A percentile compares a stretch with the other conserved stretches of the same genome.
These are phyloP conservation scores for Lasioglossum leucozonium DNA, from an alignment of 2,888 invertebrate genomes.

Conservation along the genomic window DNA sequence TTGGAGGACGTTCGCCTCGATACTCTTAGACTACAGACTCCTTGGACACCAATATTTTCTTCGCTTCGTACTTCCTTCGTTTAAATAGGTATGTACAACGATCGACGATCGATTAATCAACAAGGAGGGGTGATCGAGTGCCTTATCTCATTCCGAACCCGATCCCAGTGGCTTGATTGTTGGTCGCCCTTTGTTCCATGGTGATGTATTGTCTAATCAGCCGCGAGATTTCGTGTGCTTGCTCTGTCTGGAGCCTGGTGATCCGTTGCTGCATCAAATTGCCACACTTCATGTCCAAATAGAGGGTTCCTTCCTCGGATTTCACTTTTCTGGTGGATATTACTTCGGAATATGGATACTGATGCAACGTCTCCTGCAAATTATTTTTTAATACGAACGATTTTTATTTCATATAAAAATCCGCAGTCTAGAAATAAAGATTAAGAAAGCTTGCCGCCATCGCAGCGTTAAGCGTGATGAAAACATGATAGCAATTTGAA, in stretches of 20 bases:
- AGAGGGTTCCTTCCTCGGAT: constrained; percentile 95
- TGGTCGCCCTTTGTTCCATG: constrained; percentile 89
- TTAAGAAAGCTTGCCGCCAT: not conserved
- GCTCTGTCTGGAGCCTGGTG: constrained; percentile 97
- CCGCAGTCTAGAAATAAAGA: not conserved
- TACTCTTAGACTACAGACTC: constrained; percentile 1
- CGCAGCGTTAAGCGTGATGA: not conserved
- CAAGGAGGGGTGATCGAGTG: not conserved
- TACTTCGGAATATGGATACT: constrained; percentile 97
- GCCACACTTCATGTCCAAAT: constrained; percentile 98
- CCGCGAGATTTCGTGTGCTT: constrained; percentile 98
- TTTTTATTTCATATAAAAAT: not conserved
- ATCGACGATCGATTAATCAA: constrained; percentile 24
- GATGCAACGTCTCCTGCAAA: constrained; percentile 92
- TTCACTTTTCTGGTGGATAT: constrained; percentile 97
- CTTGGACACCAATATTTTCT: not conserved
- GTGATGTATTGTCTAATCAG: constrained; percentile 98
- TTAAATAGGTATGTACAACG: constrained; percentile 44
- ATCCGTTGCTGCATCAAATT: constrained; percentile 98
- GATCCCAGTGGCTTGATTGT: constrained; percentile 76
- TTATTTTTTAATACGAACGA: not conserved
- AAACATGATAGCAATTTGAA: not conserved
- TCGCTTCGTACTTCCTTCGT: not conserved
- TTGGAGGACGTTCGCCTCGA: not conserved
- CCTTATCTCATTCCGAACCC: constrained; percentile 82